A percentile compares a stretch with the other conserved stretches of the same genome.
These are phyloP conservation scores for Nyctereutes procyonoides DNA, from an alignment of 2,113 vertebrate species.

Conservation along the genomic window DNA sequence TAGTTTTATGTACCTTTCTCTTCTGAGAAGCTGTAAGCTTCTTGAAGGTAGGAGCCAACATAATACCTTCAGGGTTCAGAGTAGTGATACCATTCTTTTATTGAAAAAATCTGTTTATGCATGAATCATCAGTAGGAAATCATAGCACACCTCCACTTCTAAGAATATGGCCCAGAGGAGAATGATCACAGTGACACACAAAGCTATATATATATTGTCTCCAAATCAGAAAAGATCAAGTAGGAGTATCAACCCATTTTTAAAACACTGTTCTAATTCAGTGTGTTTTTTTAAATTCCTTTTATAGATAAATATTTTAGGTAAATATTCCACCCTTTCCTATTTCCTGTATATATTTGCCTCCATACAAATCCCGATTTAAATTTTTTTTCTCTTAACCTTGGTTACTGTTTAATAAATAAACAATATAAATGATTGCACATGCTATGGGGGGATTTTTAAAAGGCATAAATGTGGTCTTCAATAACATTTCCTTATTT, in stretches of 20 bases:
- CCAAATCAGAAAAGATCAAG: not conserved
- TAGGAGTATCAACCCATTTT: not conserved
- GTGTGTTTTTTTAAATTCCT: not conserved
- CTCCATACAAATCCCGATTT: not conserved
- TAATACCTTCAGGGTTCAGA: not conserved
- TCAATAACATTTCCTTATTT: not conserved
- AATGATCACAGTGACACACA: not conserved
- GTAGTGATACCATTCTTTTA: not conserved
- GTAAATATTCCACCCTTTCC: not conserved
- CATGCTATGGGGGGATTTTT: not conserved
- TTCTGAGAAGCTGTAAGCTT: not conserved
- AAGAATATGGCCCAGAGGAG: not conserved
- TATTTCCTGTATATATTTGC: not conserved
- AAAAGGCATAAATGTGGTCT: not conserved
- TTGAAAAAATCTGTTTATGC: not conserved
- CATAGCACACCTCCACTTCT: not conserved
- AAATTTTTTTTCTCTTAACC: not conserved
- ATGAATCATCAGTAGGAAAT: not conserved
- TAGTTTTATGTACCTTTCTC: not conserved
- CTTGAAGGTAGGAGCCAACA: not conserved
- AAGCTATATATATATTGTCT: not conserved
- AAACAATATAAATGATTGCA: not conserved
- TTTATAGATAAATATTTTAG: not conserved
- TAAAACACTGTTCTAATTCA: not conserved
- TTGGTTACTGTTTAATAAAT: not conserved